phyloP scores from a whole-genome alignment of 2,797 vertebrate species.

The Sternotherus odoratus region DNA sequence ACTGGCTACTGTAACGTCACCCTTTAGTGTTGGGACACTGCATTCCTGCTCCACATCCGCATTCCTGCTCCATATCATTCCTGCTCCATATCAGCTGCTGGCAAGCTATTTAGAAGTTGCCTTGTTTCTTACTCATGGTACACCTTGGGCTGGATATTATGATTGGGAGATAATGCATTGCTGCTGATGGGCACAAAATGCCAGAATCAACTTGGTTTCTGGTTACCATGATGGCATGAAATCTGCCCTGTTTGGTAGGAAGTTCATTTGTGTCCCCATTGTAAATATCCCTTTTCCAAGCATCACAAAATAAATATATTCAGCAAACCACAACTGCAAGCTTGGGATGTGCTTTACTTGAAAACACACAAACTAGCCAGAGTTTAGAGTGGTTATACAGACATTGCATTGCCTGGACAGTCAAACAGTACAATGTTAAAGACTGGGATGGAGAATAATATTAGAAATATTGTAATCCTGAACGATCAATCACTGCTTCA shows the following conservation, averaged over 20 bases:
- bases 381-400: neutral
- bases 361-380: neutral
- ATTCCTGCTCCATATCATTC: no score
- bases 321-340: neutral
- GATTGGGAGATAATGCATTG: neutral
- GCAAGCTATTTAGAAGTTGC: neutral
- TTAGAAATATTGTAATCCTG: neutral
- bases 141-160: neutral
- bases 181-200: fast-evolving
- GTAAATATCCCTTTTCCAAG: neutral
- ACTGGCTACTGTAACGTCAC: neutral
- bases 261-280: neutral
- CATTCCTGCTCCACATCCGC: neutral
- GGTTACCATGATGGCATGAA: fast-evolving
- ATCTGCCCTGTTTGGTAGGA: neutral
- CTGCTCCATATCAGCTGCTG: fast-evolving
- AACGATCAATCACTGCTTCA: neutral
- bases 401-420: neutral
- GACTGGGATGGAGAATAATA: neutral
- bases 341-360: neutral
- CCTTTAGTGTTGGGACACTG: neutral
- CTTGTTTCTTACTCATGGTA: neutral
- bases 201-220: neutral
- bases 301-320: neutral
- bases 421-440: neutral